A percentile compares a stretch with the other conserved stretches of the same genome.
Conservation (phyloP, 2,888 invertebrate genomes). For the Pterostichus madidus region DNA sequence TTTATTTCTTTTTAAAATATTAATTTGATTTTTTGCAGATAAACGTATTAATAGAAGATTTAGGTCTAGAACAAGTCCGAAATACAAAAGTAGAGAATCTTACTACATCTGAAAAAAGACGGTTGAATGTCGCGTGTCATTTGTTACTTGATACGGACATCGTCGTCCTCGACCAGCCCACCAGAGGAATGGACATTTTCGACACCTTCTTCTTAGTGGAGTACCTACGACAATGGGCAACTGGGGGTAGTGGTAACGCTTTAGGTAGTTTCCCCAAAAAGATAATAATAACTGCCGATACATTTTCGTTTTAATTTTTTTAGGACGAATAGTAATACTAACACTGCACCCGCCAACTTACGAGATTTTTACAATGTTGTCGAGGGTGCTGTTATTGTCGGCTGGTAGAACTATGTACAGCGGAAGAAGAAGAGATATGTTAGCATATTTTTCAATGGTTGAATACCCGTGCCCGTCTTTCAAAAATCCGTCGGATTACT, state of each 20-base stretch:
- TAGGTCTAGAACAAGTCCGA: slow-evolving; percentile 93
- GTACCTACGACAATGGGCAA: slow-evolving; percentile 94
- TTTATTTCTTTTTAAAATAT: too few species aligned
- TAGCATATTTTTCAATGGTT: slow-evolving; percentile 91
- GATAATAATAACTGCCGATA: slow-evolving; percentile 1
- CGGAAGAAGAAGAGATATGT: slow-evolving; percentile 92
- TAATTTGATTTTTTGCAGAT: slow-evolving; percentile 81
- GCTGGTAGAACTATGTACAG: slow-evolving; percentile 95
- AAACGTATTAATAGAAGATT: slow-evolving; percentile 92
- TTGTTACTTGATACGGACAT: slow-evolving; percentile 92
- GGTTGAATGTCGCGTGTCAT: slow-evolving; percentile 94
- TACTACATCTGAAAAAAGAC: slow-evolving; percentile 91
- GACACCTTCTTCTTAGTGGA: slow-evolving; percentile 97
- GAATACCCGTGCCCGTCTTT: slow-evolving; percentile 98
- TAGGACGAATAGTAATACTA: slow-evolving; percentile 90
- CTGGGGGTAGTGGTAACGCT: slow-evolving; percentile 76
- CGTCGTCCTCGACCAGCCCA: slow-evolving; percentile 92
- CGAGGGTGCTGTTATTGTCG: slow-evolving; percentile 91
- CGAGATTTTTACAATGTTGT: slow-evolving; percentile 96
- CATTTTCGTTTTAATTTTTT: slow-evolving; percentile 14
- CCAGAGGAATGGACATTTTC: slow-evolving; percentile 94
- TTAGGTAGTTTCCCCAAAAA: slow-evolving; percentile 70
- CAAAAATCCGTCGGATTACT: slow-evolving; percentile 98
- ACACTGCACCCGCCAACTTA: slow-evolving; percentile 96
- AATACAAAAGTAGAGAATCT: slow-evolving; percentile 91